These are phyloP conservation scores for Sesamia nonagrioides DNA, from an alignment of 1,140 invertebrate genomes.

Conservation along the genomic window DNA sequence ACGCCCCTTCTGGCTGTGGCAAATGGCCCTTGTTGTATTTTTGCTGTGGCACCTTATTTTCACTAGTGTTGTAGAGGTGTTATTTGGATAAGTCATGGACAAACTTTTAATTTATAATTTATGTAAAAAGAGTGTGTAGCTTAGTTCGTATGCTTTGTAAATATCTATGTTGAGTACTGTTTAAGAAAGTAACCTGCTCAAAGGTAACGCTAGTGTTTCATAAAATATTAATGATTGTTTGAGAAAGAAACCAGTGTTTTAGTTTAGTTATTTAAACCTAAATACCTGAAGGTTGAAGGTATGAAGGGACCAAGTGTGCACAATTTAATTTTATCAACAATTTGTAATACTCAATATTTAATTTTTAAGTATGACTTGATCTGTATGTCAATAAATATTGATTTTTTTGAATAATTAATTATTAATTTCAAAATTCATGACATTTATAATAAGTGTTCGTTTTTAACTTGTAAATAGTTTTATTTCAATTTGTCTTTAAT, in stretches of 20 bases:
- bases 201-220: not conserved
- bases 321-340: conserved; percentile 25
- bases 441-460: conserved; percentile 41
- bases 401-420: conserved; percentile 33
- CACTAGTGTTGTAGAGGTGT: conserved; percentile 1
- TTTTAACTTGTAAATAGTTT: conserved; percentile 44
- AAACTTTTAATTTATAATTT: conserved; percentile 33
- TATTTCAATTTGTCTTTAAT: conserved; percentile 41
- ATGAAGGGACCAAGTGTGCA: conserved; percentile 29
- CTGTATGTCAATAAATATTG: conserved; percentile 22
- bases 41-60: not conserved
- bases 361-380: conserved; percentile 14
- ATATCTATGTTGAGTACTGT: not conserved
- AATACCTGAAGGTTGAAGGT: not conserved
- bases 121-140: conserved; percentile 15
- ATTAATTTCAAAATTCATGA: conserved; percentile 39
- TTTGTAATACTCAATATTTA: conserved; percentile 43
- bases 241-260: conserved; percentile 8
- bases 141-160: conserved; percentile 15
- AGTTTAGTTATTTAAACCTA: conserved; percentile 22
- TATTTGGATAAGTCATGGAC: not conserved
- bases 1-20: conserved; percentile 11
- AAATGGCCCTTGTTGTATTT: not conserved
- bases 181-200: not conserved
- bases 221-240: conserved; percentile 8